Evolutionary conservation across 2,888 invertebrate species (phyloP).

Genomic region (Opisthograptis luteolata): DNA sequence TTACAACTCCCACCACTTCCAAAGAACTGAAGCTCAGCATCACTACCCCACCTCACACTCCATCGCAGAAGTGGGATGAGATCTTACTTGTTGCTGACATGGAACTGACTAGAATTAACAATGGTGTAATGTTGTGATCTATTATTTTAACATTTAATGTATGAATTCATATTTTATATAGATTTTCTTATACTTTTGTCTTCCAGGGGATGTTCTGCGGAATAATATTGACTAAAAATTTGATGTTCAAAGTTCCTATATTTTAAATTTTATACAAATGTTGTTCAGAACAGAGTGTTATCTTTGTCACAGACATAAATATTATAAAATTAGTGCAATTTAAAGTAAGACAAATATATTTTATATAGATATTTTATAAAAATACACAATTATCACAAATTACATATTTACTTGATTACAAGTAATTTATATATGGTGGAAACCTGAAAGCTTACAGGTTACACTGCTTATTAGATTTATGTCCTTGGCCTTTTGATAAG

Average conservation of each 20-base stretch:
- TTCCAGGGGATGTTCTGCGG: conserved; percentile 62
- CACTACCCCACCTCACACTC: conserved; percentile 73
- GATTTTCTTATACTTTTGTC: conserved; percentile 61
- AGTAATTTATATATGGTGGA: not conserved
- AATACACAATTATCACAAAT: conserved; percentile 5
- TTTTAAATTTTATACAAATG: conserved; percentile 66
- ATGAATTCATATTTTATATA: conserved; percentile 56
- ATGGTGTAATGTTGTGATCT: conserved; percentile 69
- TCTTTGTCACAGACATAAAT: conserved; percentile 55
- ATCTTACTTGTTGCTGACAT: conserved; percentile 83
- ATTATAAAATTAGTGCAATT: conserved; percentile 48
- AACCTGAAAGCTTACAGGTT: no score
- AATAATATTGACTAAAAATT: conserved; percentile 43
- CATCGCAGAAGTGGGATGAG: conserved; percentile 83
- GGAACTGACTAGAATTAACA: conserved; percentile 84
- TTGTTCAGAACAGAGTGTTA: conserved; percentile 63
- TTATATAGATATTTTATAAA: not conserved
- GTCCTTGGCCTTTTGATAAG: not conserved
- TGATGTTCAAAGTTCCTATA: conserved; percentile 63
- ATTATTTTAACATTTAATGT: conserved; percentile 43
- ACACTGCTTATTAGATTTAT: not conserved
- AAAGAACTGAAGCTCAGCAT: conserved; percentile 66
- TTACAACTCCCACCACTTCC: conserved; percentile 67
- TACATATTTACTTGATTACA: not conserved
- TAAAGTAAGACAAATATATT: conserved; percentile 28